These are phyloP conservation scores for Barbus barbus DNA, from an alignment of 2,113 vertebrate genomes.

Conservation along the genomic window DNA sequence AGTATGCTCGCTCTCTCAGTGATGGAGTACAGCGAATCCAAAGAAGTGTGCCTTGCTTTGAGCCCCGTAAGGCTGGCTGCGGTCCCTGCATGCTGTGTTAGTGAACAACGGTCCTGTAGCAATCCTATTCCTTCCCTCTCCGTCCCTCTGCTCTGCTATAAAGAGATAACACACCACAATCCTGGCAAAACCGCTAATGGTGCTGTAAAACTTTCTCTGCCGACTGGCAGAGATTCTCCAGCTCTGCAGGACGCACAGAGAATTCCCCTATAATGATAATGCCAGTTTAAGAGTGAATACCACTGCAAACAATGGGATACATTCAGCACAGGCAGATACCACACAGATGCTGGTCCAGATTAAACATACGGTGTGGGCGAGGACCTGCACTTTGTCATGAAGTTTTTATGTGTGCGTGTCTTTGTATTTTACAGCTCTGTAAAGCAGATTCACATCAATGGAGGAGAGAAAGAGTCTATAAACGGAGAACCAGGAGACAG, in stretches of 20 bases:
- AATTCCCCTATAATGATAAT: not conserved
- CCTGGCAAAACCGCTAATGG: slow-evolving; percentile 25
- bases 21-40: slow-evolving; percentile 5
- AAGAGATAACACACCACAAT: slow-evolving; percentile 45
- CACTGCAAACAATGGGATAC: slow-evolving; percentile 20
- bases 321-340: slow-evolving; percentile 34
- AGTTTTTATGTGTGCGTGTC: not conserved
- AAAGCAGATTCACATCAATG: slow-evolving; percentile 37
- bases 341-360: slow-evolving; percentile 36
- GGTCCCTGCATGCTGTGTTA: slow-evolving; percentile 61
- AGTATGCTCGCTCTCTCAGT: not conserved
- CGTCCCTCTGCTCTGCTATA: slow-evolving; percentile 3
- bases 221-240: not conserved
- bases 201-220: slow-evolving; percentile 16
- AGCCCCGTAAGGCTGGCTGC: slow-evolving; percentile 32
- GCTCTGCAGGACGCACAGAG: not conserved
- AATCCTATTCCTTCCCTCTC: slow-evolving; percentile 30
- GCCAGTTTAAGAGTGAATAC: not conserved
- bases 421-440: slow-evolving; percentile 40
- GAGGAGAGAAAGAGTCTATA: slow-evolving; percentile 6
- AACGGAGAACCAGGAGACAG: not conserved
- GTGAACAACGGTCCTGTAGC: slow-evolving; percentile 55
- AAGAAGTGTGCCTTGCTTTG: not conserved
- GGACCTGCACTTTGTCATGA: slow-evolving; percentile 1
- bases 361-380: slow-evolving; percentile 12